These are phyloP conservation scores for Zophobas atratus DNA, from an alignment of 1,140 invertebrate species.

Conservation along the genomic window DNA sequence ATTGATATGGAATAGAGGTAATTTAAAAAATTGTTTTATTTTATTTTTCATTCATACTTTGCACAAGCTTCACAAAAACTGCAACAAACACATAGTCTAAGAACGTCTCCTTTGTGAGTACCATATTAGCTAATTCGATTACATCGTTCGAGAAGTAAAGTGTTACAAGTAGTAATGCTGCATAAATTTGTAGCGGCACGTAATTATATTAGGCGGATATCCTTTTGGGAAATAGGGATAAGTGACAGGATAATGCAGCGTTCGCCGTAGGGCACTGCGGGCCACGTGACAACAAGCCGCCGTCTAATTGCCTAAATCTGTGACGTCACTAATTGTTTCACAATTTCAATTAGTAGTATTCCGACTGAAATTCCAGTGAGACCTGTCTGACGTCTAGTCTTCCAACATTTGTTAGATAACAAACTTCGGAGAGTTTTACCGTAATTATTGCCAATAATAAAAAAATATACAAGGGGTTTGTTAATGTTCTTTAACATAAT, in stretches of 20 bases:
- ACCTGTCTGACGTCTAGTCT: slow-evolving; percentile 20
- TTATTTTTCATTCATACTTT: too few species aligned
- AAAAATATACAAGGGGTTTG: too few species aligned
- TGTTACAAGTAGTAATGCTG: slow-evolving; percentile 47
- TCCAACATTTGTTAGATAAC: slow-evolving; percentile 15
- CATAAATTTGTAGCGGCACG: slow-evolving; percentile 46
- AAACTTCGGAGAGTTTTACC: background rate
- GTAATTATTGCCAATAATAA: too few species aligned
- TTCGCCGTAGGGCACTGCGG: slow-evolving; percentile 46
- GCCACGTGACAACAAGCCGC: slow-evolving; percentile 55
- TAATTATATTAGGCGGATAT: slow-evolving; percentile 59
- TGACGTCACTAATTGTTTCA: slow-evolving; percentile 60
- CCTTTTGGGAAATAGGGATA: slow-evolving; percentile 60
- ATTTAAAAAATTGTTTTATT: too few species aligned
- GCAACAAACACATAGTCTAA: background rate
- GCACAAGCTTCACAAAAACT: background rate
- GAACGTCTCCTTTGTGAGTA: slow-evolving; percentile 7
- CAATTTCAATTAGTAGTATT: slow-evolving; percentile 54
- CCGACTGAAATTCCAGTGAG: slow-evolving; percentile 41
- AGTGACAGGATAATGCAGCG: slow-evolving; percentile 60
- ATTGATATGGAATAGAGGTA: too few species aligned
- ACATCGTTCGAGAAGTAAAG: slow-evolving; percentile 35
- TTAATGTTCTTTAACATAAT: too few species aligned
- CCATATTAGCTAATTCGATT: slow-evolving; percentile 17
- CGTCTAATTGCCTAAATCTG: slow-evolving; percentile 58